Evolutionary conservation across 2,888 invertebrate genomes (phyloP).

Genomic region (Gastrophysa polygoni): DNA sequence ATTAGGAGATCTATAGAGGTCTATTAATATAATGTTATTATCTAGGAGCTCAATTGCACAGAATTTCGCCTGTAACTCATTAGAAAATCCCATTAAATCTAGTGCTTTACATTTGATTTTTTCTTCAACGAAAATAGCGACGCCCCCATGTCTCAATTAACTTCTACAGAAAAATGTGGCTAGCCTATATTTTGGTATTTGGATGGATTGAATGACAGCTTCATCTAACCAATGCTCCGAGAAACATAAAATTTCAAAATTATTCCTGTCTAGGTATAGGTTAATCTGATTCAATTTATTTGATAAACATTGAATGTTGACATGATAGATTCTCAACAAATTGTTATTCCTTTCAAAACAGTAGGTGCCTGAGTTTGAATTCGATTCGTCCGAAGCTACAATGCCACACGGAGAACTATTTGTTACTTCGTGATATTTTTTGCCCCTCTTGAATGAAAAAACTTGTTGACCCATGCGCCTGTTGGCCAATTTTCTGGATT

Average conservation of each 20-base stretch:
- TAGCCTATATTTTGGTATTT: constrained; percentile 3
- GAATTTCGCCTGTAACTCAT: background rate
- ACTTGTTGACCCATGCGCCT: background rate
- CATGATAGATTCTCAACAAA: constrained; percentile 2
- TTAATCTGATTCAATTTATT: constrained; percentile 4
- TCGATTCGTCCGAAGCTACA: background rate
- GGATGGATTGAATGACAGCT: background rate
- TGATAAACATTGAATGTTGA: constrained; percentile 2
- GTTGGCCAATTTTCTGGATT: background rate
- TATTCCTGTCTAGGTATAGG: constrained; percentile 4
- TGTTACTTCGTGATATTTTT: background rate
- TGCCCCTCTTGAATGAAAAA: background rate
- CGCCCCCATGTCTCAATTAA: background rate
- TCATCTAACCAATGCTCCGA: constrained; percentile 5
- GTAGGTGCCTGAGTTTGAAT: background rate
- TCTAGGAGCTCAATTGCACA: background rate
- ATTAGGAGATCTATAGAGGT: background rate
- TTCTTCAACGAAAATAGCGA: background rate
- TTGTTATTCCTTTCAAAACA: background rate
- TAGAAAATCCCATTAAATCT: background rate
- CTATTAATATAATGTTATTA: background rate
- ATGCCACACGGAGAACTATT: background rate
- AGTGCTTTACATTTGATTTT: background rate
- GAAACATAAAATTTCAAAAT: constrained; percentile 5
- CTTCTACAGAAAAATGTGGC: constrained; percentile 1